Conservation (phyloP, 2,113 vertebrate genomes). For the Urocitellus parryii region DNA sequence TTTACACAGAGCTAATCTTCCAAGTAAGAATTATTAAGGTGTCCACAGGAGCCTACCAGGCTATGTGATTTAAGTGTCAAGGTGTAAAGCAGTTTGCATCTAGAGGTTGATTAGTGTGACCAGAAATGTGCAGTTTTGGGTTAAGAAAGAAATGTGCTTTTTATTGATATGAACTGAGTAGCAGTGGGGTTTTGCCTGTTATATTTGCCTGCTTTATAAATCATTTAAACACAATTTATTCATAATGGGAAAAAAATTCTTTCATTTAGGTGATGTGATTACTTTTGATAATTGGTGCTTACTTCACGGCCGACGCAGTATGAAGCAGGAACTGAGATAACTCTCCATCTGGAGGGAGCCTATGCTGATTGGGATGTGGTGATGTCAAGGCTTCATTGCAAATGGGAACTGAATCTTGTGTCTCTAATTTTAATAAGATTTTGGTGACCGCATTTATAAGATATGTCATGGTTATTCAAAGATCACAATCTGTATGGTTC, state of each 20-base stretch:
- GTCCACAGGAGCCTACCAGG: not conserved
- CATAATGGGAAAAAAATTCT: not conserved
- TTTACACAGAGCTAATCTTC: conserved; percentile 2
- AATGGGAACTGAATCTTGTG: conserved; percentile 62
- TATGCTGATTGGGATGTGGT: conserved; percentile 97
- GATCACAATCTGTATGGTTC: not conserved
- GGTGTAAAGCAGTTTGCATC: not conserved
- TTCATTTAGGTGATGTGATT: conserved; percentile 91
- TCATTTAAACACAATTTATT: not conserved
- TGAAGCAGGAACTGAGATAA: conserved; percentile 73
- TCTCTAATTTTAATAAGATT: not conserved
- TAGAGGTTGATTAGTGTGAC: not conserved
- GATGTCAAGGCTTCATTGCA: conserved; percentile 93
- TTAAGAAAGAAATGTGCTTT: not conserved
- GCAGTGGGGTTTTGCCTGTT: not conserved
- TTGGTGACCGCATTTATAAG: not conserved
- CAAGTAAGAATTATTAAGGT: not conserved
- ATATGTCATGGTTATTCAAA: accelerated
- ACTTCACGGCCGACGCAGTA: conserved; percentile 92
- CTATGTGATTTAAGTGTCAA: not conserved
- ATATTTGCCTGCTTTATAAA: not conserved
- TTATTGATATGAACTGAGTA: not conserved
- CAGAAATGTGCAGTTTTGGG: not conserved
- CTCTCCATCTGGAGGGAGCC: conserved; percentile 94
- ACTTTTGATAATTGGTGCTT: conserved; percentile 97